Percentiles rank a stretch among this genome's conserved stretches.
phyloP scores from a whole-genome alignment of 1,140 invertebrate species.

The Euura saliciscinereae region DNA sequence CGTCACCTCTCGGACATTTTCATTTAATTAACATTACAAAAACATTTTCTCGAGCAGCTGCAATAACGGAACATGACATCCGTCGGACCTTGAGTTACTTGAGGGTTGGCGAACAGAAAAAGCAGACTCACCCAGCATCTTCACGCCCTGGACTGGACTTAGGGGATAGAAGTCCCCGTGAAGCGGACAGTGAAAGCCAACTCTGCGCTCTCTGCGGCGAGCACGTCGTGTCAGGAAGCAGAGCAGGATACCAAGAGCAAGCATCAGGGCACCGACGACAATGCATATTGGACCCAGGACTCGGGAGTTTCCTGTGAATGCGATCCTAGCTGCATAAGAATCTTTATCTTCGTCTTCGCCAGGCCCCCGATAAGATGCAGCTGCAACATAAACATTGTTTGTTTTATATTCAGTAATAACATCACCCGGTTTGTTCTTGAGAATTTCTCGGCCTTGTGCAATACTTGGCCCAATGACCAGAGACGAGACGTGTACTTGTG shows the following conservation, averaged over 20 bases:
- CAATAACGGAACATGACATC: too few relatives aligned
- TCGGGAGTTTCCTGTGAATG: conserved; percentile 74
- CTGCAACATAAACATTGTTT: conserved; percentile 54
- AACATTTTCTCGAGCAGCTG: too few relatives aligned
- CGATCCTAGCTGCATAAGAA: conserved; percentile 71
- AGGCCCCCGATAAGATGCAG: conserved; percentile 75
- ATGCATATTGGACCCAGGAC: conserved; percentile 75
- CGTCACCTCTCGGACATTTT: too few relatives aligned
- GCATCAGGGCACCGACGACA: conserved; percentile 73
- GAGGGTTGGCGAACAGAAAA: neutral
- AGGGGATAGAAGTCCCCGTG: conserved; percentile 79
- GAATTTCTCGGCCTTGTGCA: neutral
- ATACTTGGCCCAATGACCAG: neutral
- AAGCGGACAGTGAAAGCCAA: conserved; percentile 78
- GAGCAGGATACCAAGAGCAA: conserved; percentile 64
- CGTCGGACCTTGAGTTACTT: too few relatives aligned
- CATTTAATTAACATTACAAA: too few relatives aligned
- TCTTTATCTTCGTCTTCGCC: conserved; percentile 72
- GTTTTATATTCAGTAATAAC: conserved; percentile 1
- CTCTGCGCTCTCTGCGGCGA: conserved; percentile 67
- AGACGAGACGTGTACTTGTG: neutral
- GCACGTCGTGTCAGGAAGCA: conserved; percentile 71
- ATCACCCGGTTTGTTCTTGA: neutral
- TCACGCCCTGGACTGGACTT: conserved; percentile 63
- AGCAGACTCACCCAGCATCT: conserved; percentile 48